These are phyloP conservation scores for Amiota mariae DNA, from an alignment of 2,888 invertebrate genomes.

Conservation along the genomic window DNA sequence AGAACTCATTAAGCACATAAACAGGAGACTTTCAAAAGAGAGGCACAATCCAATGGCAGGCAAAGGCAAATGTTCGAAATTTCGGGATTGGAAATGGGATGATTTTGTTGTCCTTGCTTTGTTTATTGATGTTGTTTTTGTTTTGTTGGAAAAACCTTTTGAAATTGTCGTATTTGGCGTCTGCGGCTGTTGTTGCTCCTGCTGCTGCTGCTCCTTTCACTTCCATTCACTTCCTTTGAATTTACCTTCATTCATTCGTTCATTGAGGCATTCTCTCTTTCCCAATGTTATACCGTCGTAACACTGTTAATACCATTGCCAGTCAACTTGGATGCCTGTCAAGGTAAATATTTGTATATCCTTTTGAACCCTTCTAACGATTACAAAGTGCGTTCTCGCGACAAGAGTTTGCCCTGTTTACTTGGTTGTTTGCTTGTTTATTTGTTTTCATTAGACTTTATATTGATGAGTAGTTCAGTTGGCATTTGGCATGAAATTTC, in stretches of 20 bases:
- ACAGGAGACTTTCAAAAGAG: conserved; percentile 52
- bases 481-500: neutral
- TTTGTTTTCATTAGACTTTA: conserved; percentile 51
- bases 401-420: neutral
- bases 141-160: conserved; percentile 30
- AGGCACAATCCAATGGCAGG: conserved; percentile 34
- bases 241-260: neutral
- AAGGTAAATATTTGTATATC: conserved; percentile 60
- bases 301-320: neutral
- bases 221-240: neutral
- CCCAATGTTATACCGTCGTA: neutral
- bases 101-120: conserved; percentile 19
- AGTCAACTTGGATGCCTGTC: neutral
- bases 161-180: conserved; percentile 52
- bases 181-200: conserved; percentile 44
- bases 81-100: conserved; percentile 1
- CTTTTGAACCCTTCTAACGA: conserved; percentile 52
- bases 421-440: conserved; percentile 32
- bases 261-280: neutral
- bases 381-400: conserved; percentile 37
- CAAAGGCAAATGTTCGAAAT: conserved; percentile 10
- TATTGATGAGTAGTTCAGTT: conserved; percentile 18
- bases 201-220: neutral
- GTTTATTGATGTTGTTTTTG: conserved; percentile 8
- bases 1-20: conserved; percentile 61